Evolutionary conservation across 1,140 invertebrate genomes (phyloP).

Genomic region (Cotesia vestalis): DNA sequence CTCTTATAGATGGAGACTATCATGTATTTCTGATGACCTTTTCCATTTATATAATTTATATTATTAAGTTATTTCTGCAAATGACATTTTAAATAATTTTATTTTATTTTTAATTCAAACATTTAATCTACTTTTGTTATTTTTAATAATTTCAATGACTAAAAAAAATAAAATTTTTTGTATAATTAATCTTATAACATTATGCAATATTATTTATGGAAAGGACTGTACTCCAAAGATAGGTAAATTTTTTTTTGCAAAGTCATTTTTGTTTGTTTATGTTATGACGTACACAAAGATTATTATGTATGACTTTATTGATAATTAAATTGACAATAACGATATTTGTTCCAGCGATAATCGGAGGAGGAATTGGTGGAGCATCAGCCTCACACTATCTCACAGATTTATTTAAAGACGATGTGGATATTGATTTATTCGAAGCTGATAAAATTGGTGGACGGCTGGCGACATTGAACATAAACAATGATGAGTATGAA

Average conservation of each 20-base stretch:
- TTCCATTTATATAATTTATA: too few species aligned
- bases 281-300: not conserved
- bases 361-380: conserved; percentile 74
- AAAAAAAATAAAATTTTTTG: too few species aligned
- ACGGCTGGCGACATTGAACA: conserved; percentile 65
- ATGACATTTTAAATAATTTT: too few species aligned
- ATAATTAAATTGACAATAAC: not conserved
- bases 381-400: conserved; percentile 71
- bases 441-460: conserved; percentile 71
- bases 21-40: too few species aligned
- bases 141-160: too few species aligned
- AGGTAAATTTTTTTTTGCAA: not conserved
- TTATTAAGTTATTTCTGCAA: too few species aligned
- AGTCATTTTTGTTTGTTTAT: not conserved
- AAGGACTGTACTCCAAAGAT: not conserved
- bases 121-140: too few species aligned
- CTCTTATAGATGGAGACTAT: too few species aligned
- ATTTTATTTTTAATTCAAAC: too few species aligned
- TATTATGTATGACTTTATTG: conserved; percentile 5
- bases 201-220: not conserved
- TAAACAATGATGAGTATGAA: conserved; percentile 68
- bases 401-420: conserved; percentile 64
- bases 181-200: not conserved
- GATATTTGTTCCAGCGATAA: conserved; percentile 64
- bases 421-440: conserved; percentile 67